phyloP scores from a whole-genome alignment of 2,888 invertebrate genomes.

The Drosophila ustulata region DNA sequence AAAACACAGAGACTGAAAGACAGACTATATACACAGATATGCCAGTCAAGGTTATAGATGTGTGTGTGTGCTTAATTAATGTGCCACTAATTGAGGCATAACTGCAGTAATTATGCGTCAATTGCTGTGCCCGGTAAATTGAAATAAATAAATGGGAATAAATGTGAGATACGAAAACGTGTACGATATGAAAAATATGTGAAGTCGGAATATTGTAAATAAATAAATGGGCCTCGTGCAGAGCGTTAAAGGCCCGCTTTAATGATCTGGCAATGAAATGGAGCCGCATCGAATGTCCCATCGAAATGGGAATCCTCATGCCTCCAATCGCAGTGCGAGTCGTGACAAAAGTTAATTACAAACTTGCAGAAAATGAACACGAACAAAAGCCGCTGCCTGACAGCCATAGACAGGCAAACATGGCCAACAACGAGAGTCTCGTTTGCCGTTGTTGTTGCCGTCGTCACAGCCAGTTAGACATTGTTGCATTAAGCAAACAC shows the following conservation, averaged over 20 bases:
- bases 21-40: not conserved
- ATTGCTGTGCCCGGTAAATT: constrained; percentile 48
- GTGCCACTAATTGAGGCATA: constrained; percentile 69
- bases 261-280: constrained; percentile 41
- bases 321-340: constrained; percentile 5
- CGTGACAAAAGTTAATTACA: constrained; percentile 84
- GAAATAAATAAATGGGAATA: constrained; percentile 39
- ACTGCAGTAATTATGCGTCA: constrained; percentile 59
- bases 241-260: constrained; percentile 19
- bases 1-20: not conserved
- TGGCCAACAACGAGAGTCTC: constrained; percentile 21
- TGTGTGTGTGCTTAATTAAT: constrained; percentile 50
- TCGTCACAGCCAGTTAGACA: constrained; percentile 61
- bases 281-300: constrained; percentile 24
- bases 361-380: constrained; percentile 71
- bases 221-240: constrained; percentile 38
- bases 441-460: constrained; percentile 26
- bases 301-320: constrained; percentile 4
- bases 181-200: constrained; percentile 10
- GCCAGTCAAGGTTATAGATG: constrained; percentile 35
- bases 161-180: not conserved
- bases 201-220: constrained; percentile 19
- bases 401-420: constrained; percentile 43
- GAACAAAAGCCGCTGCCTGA: constrained; percentile 50
- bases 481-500: constrained; percentile 52